Base-by-base conservation (phyloP, 2,888 invertebrate species). In the Peribatodes rhomboidaria region DNA sequence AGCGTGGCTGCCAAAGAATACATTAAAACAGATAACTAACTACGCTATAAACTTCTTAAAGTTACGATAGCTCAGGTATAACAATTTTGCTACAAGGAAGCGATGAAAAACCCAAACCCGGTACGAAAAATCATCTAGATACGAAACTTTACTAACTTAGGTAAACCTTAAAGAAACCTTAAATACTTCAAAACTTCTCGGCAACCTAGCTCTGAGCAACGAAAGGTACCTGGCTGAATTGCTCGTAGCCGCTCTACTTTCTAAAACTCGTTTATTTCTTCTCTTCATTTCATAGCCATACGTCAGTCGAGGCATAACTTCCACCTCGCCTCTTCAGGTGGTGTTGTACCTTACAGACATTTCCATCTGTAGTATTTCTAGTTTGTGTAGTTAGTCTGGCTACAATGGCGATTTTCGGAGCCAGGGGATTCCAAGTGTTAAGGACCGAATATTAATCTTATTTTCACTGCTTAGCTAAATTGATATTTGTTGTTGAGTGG, bases 391-490 rank as follows among this genome's bases (percentile, higher is more conserved):
- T 50, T 41, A 14, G 27, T 44, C 27, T 33, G 20, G 46, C 22
- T 58, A 58, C 58, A 64, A 54, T 58, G 47, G 47, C 58, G 42
- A 64, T 64, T 58, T 39, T 67, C 64, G 46, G 53, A 20, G 42
- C 54, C 55, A 67, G 47, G 57, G 68, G 65, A 58, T 54, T 58
- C 39, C 53, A 44, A 67, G 35, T 65, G 62, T 61, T 62, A 62
- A 62, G 56, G 46, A 58, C 54, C 58, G 53, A 66, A 65, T 62
- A 67, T 70, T 62, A 66, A 68, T 67, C 57, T 61, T 64, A 66
- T 66, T 66, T 65, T 58, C 55, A 62, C 59, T 56, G 60, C 46
- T 67, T 61, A 58, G 54, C 58, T 22, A 53, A 60, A 60, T 56
- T 58, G 49, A 50, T 62, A 62, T 63, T 63, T 58, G 46, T 58